Base-by-base conservation (phyloP, 2,797 vertebrate species). In the Pagetopsis macropterus region DNA sequence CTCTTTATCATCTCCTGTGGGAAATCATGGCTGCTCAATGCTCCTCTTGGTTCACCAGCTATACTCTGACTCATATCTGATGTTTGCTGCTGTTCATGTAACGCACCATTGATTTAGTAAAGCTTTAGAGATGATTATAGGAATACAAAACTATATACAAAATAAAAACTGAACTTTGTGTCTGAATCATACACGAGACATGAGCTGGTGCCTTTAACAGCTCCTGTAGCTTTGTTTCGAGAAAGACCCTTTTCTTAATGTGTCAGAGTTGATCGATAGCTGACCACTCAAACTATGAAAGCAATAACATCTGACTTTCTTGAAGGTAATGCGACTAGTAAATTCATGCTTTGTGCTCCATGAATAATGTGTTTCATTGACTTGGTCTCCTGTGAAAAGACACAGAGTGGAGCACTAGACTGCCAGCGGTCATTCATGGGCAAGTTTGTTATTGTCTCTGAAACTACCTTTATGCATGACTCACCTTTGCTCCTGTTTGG, bases 351-450 rank as follows among this genome's bases (percentile, higher is more conserved):
- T 78, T 85, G 50, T 10, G 73, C 59, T 31, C 81, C 75, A 84
- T 93, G 88, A 95, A 93, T 91, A 90, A 93, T 93, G 89, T 87
- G 66, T 93, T 92, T 92, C 89, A 93, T 92, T 85, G 89, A 78
- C 87, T 82, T 80, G 71, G 83, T 87, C 86, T 90, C 90, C 52
- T 54, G 89, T 84, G 84, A 75, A 87, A 86, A 73, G 77, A 85
- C 63, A 81, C 78, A 84, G 76, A 84, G 71, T 75, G 82, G 61
- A 81, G 60, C 41, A 65, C 70, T 76, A 51, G 86, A 86, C 87
- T 75, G 85, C 92, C 81, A 85, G 79, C 57, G 55, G 88, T 73
- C 72, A 76, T 89, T 80, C 62, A 80, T 31, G 65, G 51, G 48
- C 57, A 60, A 70, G 27, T 71, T 77, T 71, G 81, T 84, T 86